These are phyloP conservation scores for Pocillopora verrucosa DNA, from an alignment of 64 coral and sea anemone genomes.

Conservation along the genomic window DNA sequence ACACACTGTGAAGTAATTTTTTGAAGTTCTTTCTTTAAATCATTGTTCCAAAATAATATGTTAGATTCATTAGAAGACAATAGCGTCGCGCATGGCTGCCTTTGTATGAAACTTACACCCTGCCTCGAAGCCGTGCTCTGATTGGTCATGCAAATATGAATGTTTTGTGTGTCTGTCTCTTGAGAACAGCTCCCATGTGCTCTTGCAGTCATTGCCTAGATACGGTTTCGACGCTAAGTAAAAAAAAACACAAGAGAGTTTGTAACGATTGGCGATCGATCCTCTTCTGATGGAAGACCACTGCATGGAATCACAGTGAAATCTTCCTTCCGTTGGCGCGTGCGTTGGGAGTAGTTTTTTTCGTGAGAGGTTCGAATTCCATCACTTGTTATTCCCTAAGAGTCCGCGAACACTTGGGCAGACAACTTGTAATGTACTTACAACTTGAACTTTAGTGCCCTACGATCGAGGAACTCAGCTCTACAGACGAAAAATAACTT, in stretches of 20 bases:
- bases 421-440: not conserved
- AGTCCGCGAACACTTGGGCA: not conserved
- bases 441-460: not conserved
- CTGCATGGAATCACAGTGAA: not conserved
- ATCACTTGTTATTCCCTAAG: not conserved
- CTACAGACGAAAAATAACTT: not conserved
- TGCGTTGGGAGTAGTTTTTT: not conserved
- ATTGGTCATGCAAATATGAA: slow-evolving; percentile 15
- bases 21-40: not conserved
- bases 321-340: not conserved
- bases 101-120: not conserved
- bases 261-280: not conserved
- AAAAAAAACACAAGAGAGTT: not conserved
- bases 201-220: slow-evolving; percentile 25
- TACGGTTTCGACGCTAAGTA: slow-evolving; percentile 29
- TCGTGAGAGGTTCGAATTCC: not conserved
- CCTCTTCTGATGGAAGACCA: not conserved
- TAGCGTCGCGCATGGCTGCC: no score
- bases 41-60: not conserved
- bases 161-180: not conserved
- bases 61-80: not conserved
- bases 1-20: not conserved
- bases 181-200: not conserved
- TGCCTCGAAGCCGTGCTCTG: not conserved
- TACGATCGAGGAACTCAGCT: not conserved